phyloP scores from a whole-genome alignment of 2,113 vertebrate species.

The Phrynocephalus versicolor region DNA sequence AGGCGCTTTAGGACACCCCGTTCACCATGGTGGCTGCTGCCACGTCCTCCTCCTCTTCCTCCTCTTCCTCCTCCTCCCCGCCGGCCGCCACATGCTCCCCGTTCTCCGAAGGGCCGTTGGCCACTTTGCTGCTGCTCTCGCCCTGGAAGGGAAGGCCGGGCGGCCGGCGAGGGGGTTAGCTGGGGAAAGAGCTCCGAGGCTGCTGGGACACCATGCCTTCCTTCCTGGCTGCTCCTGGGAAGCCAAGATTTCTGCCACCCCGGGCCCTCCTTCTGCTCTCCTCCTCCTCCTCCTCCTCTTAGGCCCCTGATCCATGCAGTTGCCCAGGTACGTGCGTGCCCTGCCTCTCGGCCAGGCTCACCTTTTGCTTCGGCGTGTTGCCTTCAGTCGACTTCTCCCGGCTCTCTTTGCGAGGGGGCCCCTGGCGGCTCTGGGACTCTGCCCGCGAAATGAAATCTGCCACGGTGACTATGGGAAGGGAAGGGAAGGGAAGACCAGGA shows the following conservation, averaged over 20 bases:
- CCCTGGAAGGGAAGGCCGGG: conserved; percentile 63
- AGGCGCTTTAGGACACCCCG: conserved; percentile 82
- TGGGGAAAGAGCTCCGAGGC: neutral
- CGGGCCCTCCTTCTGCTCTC: too few species aligned
- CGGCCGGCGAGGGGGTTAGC: neutral
- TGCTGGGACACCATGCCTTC: too few species aligned
- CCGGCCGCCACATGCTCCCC: conserved; percentile 73
- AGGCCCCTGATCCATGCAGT: too few species aligned
- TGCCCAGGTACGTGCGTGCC: too few species aligned
- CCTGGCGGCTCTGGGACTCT: conserved; percentile 91
- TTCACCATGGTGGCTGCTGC: conserved; percentile 92
- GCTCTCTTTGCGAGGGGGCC: conserved; percentile 75
- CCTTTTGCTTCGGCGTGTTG: conserved; percentile 69
- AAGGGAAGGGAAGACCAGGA: neutral
- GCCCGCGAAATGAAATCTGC: conserved; percentile 91
- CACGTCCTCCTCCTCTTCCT: conserved; percentile 80
- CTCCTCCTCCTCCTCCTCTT: too few species aligned
- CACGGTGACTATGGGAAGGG: conserved; percentile 78
- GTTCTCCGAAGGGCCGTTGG: conserved; percentile 76
- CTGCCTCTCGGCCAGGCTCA: conserved; percentile 16
- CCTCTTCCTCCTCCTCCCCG: too few species aligned
- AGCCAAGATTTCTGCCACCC: too few species aligned
- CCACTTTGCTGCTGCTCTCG: conserved; percentile 76
- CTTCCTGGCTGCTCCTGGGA: too few species aligned
- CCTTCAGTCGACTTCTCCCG: conserved; percentile 64